These are phyloP conservation scores for Morelia viridis DNA, from an alignment of 2,797 vertebrate genomes.

Conservation along the genomic window DNA sequence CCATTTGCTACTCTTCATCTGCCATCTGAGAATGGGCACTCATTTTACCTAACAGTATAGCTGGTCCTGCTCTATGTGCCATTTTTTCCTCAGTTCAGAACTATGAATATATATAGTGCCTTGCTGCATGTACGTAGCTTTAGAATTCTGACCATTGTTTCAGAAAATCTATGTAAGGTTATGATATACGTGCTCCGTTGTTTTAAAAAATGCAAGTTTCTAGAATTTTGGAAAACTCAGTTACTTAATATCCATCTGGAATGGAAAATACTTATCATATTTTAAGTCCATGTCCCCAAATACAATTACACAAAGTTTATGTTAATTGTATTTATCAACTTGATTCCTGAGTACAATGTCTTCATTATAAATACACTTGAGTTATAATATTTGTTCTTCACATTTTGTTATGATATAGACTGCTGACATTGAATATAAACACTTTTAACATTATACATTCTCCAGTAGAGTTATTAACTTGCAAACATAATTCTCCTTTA, in stretches of 20 bases:
- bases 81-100: too few relatives aligned
- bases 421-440: conserved; percentile 24
- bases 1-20: too few relatives aligned
- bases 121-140: too few relatives aligned
- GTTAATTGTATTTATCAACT: not conserved
- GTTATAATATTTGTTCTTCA: conserved; percentile 6
- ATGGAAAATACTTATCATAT: not conserved
- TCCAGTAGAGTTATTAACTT: conserved; percentile 27
- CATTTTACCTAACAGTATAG: too few relatives aligned
- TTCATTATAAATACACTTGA: conserved; percentile 10
- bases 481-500: not conserved
- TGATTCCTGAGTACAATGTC: conserved; percentile 8
- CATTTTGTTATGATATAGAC: conserved; percentile 22
- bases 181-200: too few relatives aligned
- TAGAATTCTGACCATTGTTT: too few relatives aligned
- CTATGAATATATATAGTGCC: too few relatives aligned
- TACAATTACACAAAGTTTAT: not conserved
- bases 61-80: too few relatives aligned
- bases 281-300: not conserved
- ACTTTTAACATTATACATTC: conserved; percentile 10
- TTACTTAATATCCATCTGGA: not conserved
- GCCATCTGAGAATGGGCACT: too few relatives aligned
- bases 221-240: not conserved
- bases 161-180: too few relatives aligned
- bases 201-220: too few relatives aligned